phyloP scores from a whole-genome alignment of 1,140 invertebrate species.

The Adoxophyes honmai region DNA sequence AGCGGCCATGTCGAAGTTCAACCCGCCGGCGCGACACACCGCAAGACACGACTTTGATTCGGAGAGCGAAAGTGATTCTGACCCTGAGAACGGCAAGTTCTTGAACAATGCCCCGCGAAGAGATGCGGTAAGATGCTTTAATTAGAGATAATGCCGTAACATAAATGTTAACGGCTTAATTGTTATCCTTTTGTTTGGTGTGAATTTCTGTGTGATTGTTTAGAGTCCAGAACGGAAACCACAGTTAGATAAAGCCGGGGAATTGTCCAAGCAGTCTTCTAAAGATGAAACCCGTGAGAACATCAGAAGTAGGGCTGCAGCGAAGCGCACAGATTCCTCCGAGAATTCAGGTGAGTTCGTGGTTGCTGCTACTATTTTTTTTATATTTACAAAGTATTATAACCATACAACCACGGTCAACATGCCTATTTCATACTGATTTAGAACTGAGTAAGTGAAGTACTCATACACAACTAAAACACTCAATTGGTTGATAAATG shows the following conservation, averaged over 20 bases:
- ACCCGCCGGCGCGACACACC: conserved; percentile 53
- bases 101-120: conserved; percentile 40
- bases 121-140: conserved; percentile 37
- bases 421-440: too few relatives aligned
- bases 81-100: conserved; percentile 52
- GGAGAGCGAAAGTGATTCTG: conserved; percentile 52
- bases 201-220: conserved; percentile 10
- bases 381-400: too few relatives aligned
- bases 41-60: conserved; percentile 63
- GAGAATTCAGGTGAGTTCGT: conserved; percentile 37
- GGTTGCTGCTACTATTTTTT: too few relatives aligned
- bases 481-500: too few relatives aligned
- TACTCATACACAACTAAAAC: too few relatives aligned
- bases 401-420: too few relatives aligned
- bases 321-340: conserved; percentile 43
- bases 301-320: conserved; percentile 22
- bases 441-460: too few relatives aligned
- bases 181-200: background rate
- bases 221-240: conserved; percentile 45
- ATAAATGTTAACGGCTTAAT: background rate
- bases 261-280: conserved; percentile 21
- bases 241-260: conserved; percentile 22
- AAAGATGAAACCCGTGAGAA: conserved; percentile 23
- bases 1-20: conserved; percentile 60
- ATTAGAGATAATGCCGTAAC: background rate